phyloP scores from a whole-genome alignment of 1,140 invertebrate genomes.

The Drosophila melanica region DNA sequence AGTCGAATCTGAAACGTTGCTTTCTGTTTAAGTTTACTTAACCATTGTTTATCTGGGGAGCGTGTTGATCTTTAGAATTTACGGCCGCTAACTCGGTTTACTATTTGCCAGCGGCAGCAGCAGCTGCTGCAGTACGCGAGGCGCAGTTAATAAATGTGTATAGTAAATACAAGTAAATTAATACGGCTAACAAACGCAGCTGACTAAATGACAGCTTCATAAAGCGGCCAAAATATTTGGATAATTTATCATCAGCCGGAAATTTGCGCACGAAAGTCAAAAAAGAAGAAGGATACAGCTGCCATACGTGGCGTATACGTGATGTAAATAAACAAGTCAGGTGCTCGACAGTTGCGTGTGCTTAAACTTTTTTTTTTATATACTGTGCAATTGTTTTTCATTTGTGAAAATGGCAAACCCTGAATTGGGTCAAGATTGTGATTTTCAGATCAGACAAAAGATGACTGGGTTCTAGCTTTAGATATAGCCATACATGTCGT shows the following conservation, averaged over 20 bases:
- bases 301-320: constrained; percentile 41
- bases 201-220: constrained; percentile 28
- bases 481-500: constrained; percentile 5
- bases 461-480: not conserved
- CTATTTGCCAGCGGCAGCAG: constrained; percentile 23
- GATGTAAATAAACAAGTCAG: not conserved
- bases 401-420: not conserved
- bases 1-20: no score
- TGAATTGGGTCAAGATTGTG: not conserved
- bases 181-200: constrained; percentile 20
- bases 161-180: constrained; percentile 17
- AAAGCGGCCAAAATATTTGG: constrained; percentile 21
- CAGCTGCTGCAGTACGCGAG: constrained; percentile 20
- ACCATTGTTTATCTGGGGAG: constrained; percentile 39
- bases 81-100: constrained; percentile 31
- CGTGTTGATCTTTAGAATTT: constrained; percentile 54
- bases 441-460: not conserved
- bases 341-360: not conserved
- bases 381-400: not conserved
- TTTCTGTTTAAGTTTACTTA: constrained; percentile 19
- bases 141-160: constrained; percentile 33
- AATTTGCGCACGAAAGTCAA: constrained; percentile 44
- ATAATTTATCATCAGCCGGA: constrained; percentile 38
- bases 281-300: constrained; percentile 38
- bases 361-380: not conserved